Evolutionary conservation across 2,797 vertebrate species (phyloP).

Genomic region (Malacoctenus gilli): DNA sequence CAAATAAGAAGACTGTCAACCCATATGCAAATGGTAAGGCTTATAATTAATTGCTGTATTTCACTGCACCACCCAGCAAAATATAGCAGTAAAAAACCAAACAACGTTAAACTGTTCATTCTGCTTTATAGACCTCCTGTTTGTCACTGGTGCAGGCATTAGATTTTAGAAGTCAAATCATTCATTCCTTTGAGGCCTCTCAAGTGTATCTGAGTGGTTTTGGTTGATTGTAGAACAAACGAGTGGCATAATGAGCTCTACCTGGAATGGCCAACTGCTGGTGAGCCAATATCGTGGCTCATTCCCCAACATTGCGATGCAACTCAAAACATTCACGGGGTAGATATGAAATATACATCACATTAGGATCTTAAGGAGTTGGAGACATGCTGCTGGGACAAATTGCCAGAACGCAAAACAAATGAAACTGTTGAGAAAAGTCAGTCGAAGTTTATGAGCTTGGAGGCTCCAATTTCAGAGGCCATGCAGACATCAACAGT

Average conservation of each 20-base stretch:
- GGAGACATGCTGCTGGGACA: no score
- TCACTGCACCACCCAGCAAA: no score
- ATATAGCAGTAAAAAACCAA: no score
- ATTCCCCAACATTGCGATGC: neutral
- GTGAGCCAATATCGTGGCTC: neutral
- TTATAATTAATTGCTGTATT: neutral
- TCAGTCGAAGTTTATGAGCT: neutral
- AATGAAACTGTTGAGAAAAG: neutral
- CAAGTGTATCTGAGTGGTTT: no score
- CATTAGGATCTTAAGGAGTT: neutral
- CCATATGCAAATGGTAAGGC: conserved; percentile 94
- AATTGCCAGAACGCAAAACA: neutral
- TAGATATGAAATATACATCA: neutral
- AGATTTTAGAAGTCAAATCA: neutral
- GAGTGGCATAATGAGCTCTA: neutral
- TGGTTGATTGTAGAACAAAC: neutral
- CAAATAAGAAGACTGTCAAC: conserved; percentile 97
- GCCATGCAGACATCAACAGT: neutral
- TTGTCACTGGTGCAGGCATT: neutral
- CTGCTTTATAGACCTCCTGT: neutral
- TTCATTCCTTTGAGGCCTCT: neutral
- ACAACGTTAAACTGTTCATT: no score
- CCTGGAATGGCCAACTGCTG: neutral
- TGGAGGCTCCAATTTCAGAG: neutral
- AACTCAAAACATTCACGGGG: neutral